Evolutionary conservation across 2,797 vertebrate genomes (phyloP), one percentile per base, ranked within the genome.

Genomic region (Amniataba percoides): DNA sequence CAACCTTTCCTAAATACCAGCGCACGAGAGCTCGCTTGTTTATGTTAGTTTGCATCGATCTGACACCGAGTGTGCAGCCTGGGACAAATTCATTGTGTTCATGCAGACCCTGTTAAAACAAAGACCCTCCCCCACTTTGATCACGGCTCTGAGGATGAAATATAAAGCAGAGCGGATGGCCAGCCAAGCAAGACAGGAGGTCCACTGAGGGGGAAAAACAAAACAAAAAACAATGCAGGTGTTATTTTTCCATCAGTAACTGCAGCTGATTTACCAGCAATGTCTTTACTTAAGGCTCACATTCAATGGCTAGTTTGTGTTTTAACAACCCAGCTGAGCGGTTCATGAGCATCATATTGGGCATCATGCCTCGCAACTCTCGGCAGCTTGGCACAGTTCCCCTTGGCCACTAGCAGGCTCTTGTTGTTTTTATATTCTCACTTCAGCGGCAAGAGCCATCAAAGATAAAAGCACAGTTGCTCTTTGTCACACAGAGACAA

Each of bases 401-500:
- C 84, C 59, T 31, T 78, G 78, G 86, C 82, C 86, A 73, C 73
- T 58, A 51, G 76, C 65, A 48, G 78, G 73, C 81, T 76, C 75
- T 82, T 77, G 72, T 83, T 83, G 69, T 87, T 90, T 89, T 89
- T 86, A 84, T 86, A 84, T 85, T 81, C 85, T 87, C 83, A 89
- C 83, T 88, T 87, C 80, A 80, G 80, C 88, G 78, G 83, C 81
- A 67, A 88, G 82, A 90, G 82, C 87, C 86, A 91, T 92, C 86
- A 88, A 90, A 87, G 85, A 91, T 90, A 84, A 92, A 91, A 90
- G 89, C 80, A 72, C 77, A 84, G 83, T 90, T 85, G 76, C 65
- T 88, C 84, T 90, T 89, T 87, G 88, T 89, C 90, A 89, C 78
- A 78, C 73, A 81, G 78, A 85, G 80, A 93, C 87, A 91, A 89